A percentile compares a stretch with the other conserved stretches of the same genome.
phyloP scores from a whole-genome alignment of 2,797 vertebrate species.

The Acanthurus lineatus region DNA sequence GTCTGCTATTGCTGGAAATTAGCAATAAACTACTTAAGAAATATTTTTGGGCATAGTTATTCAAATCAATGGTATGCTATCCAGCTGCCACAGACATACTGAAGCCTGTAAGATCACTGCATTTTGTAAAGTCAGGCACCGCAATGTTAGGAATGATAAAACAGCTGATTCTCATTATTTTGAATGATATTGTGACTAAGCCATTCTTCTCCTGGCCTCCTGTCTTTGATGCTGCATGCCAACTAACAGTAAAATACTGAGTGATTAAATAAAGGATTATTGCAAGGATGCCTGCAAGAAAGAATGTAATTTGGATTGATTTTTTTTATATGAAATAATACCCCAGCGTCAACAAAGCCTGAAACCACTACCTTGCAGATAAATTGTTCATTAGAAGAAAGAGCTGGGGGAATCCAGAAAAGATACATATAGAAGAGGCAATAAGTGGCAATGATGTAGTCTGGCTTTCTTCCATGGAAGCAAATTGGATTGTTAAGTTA shows the following conservation, averaged over 20 bases:
- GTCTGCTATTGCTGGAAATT: too few species aligned
- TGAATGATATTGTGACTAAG: slow-evolving; percentile 26
- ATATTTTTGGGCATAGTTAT: background rate
- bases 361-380: slow-evolving; percentile 46
- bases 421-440: slow-evolving; percentile 44
- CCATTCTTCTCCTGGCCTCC: slow-evolving; percentile 4
- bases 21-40: background rate
- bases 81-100: slow-evolving; percentile 1
- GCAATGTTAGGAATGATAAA: background rate
- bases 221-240: background rate
- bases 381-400: slow-evolving; percentile 62
- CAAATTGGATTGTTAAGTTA: slow-evolving; percentile 68
- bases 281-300: slow-evolving; percentile 29
- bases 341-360: slow-evolving; percentile 15
- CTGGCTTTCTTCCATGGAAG: slow-evolving; percentile 61
- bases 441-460: slow-evolving; percentile 60
- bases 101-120: background rate
- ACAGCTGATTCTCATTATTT: slow-evolving; percentile 11
- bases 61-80: background rate
- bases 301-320: slow-evolving; percentile 50
- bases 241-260: slow-evolving; percentile 26
- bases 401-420: slow-evolving; percentile 44
- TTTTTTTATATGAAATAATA: slow-evolving; percentile 41
- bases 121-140: background rate
- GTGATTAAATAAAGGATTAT: slow-evolving; percentile 34